These are phyloP conservation scores for Apamea sordens DNA, from an alignment of 2,888 invertebrate genomes.

Conservation along the genomic window DNA sequence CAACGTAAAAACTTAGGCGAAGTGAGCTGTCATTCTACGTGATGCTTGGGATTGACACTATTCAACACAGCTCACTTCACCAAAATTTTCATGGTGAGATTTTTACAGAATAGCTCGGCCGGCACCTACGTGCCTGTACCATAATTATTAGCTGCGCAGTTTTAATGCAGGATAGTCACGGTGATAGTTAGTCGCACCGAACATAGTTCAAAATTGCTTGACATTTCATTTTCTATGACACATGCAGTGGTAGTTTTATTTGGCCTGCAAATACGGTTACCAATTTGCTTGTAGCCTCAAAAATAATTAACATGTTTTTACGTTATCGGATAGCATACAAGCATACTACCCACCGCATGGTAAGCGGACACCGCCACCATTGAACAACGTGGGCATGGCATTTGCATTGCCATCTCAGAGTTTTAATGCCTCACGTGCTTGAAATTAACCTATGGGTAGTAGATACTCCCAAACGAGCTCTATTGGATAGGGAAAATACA, in stretches of 20 bases:
- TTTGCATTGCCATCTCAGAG: not conserved
- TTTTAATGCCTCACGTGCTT: not conserved
- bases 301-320: not conserved
- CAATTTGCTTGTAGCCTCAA: not conserved
- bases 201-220: not conserved
- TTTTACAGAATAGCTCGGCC: not conserved
- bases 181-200: not conserved
- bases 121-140: not conserved
- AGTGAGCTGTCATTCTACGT: not conserved
- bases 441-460: not conserved
- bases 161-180: not conserved
- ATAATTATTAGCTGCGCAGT: too few relatives aligned
- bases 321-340: not conserved
- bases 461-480: not conserved
- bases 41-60: too few relatives aligned
- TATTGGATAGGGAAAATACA: not conserved
- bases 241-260: not conserved
- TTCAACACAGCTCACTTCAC: not conserved
- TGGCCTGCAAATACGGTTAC: not conserved
- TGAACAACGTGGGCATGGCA: not conserved
- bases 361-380: not conserved
- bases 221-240: not conserved
- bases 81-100: not conserved
- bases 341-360: not conserved
- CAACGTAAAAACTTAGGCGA: not conserved